Conservation (phyloP, 1,140 invertebrate genomes). For the Thalassaphorura encarpata region DNA sequence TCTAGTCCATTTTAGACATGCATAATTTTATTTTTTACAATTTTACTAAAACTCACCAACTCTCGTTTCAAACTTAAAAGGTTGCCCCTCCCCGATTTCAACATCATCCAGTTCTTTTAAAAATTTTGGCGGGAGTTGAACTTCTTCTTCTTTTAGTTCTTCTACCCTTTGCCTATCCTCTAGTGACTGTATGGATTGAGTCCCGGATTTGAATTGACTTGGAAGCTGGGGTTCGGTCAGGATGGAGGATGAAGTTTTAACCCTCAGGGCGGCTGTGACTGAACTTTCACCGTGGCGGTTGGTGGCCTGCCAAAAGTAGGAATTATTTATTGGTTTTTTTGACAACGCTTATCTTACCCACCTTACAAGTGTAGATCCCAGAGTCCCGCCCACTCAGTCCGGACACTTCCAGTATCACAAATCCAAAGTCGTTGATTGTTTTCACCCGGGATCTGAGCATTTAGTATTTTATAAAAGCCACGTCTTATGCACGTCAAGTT, state of each 20-base stretch:
- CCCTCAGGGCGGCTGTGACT: conserved; percentile 71
- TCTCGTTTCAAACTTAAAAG: conserved; percentile 82
- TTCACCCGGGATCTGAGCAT: conserved; percentile 72
- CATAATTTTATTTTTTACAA: background rate
- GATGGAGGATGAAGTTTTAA: conserved; percentile 74
- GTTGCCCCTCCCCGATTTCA: conserved; percentile 72
- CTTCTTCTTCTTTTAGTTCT: conserved; percentile 73
- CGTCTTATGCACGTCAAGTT: too few species aligned
- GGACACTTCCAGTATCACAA: conserved; percentile 81
- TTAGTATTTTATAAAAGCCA: too few species aligned
- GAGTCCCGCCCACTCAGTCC: conserved; percentile 78
- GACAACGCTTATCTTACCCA: conserved; percentile 13
- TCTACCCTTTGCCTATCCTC: conserved; percentile 83
- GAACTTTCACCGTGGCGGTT: conserved; percentile 82
- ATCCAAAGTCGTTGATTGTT: conserved; percentile 87
- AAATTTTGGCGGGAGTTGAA: conserved; percentile 59
- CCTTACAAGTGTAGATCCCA: conserved; percentile 79
- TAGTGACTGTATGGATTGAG: conserved; percentile 77
- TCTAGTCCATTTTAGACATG: too few species aligned
- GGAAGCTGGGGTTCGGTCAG: conserved; percentile 83
- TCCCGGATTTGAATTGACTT: conserved; percentile 70
- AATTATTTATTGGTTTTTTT: background rate
- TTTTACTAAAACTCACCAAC: too few species aligned
- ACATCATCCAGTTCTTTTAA: conserved; percentile 70
- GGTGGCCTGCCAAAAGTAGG: conserved; percentile 46